Conservation (phyloP, 1,140 invertebrate species). For the Scaptomyza hsui region DNA sequence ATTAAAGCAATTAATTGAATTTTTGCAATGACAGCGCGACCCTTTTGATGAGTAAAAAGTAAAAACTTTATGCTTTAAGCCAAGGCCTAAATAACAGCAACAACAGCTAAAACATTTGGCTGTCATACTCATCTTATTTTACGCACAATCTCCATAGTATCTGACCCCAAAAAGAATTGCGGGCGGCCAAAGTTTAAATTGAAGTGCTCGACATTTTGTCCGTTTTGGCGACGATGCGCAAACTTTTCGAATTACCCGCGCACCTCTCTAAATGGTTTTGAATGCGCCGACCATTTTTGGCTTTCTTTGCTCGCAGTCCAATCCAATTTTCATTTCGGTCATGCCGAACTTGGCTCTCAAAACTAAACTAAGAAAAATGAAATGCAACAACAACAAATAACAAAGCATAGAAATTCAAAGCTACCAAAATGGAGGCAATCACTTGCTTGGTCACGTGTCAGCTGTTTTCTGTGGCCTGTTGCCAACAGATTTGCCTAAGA, state of each 20-base stretch:
- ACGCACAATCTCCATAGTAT: conserved; percentile 26
- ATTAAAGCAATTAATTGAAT: conserved; percentile 21
- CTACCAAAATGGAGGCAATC: neutral
- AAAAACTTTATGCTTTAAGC: conserved; percentile 6
- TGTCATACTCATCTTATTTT: conserved; percentile 34
- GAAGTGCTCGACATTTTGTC: conserved; percentile 27
- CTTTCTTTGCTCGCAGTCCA: conserved; percentile 31
- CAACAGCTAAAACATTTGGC: neutral
- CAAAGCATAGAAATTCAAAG: neutral
- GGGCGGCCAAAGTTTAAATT: conserved; percentile 43
- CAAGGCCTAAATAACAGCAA: conserved; percentile 5
- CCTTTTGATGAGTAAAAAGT: conserved; percentile 3
- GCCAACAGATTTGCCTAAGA: neutral
- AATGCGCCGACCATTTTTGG: conserved; percentile 38
- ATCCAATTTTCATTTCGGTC: conserved; percentile 46
- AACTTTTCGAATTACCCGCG: conserved; percentile 45
- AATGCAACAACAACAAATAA: conserved; percentile 29
- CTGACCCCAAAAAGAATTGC: conserved; percentile 16
- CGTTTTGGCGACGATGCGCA: conserved; percentile 19
- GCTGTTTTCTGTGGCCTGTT: neutral
- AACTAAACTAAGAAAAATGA: conserved; percentile 34
- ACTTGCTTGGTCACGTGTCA: neutral
- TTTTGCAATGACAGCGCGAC: conserved; percentile 4
- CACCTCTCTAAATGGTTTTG: conserved; percentile 48
- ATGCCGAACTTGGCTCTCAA: conserved; percentile 23